Percentiles rank a stretch among this genome's conserved stretches.
Evolutionary conservation across 2,797 vertebrate species (phyloP).

Genomic region (Nothura maculosa): DNA sequence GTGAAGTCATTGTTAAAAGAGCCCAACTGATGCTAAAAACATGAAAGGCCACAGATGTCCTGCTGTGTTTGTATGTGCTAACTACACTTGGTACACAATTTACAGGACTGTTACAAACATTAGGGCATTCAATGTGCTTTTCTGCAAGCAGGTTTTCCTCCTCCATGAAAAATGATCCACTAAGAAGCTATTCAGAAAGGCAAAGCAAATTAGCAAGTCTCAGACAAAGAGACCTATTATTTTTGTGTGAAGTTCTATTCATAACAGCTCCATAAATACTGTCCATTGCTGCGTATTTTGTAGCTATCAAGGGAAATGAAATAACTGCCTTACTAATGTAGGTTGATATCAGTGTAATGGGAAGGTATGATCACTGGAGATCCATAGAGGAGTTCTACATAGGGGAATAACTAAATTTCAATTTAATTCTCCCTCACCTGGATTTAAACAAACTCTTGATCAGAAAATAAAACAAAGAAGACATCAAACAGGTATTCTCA

Average conservation of each 20-base stretch:
- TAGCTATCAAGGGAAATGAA: not conserved
- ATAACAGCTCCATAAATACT: not conserved
- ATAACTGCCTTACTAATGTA: not conserved
- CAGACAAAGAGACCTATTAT: not conserved
- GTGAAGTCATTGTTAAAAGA: not conserved
- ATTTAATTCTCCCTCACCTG: not conserved
- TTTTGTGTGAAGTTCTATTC: not conserved
- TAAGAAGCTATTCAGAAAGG: not conserved
- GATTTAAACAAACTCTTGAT: not conserved
- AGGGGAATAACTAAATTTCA: not conserved
- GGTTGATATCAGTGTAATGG: not conserved
- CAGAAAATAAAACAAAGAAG: no score
- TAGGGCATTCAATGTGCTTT: fast-evolving
- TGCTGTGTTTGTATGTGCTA: not conserved
- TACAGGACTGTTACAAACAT: not conserved
- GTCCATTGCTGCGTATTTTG: not conserved
- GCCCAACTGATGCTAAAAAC: not conserved
- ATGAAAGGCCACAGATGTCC: not conserved
- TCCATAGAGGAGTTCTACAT: not conserved
- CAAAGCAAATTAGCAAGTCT: not conserved
- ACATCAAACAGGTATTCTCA: not conserved
- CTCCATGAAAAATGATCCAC: not conserved
- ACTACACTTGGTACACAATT: not conserved
- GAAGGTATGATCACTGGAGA: not conserved
- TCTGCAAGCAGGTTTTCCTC: not conserved